phyloP scores from a whole-genome alignment of 2,113 vertebrate species.

The Cynopterus brachyotis region DNA sequence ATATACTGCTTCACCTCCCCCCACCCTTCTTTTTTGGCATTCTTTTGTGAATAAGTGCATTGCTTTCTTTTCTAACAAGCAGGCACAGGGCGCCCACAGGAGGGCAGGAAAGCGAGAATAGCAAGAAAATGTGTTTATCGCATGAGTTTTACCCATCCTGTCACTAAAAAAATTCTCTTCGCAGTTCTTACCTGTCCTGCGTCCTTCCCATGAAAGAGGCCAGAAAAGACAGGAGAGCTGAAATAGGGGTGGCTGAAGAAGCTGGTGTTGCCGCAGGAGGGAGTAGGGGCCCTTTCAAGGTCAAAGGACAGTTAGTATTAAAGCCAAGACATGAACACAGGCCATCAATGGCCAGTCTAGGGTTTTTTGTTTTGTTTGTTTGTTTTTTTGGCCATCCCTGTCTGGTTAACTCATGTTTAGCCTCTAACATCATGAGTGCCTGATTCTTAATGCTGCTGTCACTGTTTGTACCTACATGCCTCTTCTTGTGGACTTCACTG shows the following conservation, averaged over 20 bases:
- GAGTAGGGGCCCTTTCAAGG: neutral
- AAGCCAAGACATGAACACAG: neutral
- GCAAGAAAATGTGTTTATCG: neutral
- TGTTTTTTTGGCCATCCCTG: fast-evolving
- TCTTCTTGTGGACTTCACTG: neutral
- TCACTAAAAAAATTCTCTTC: no score
- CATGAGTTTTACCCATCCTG: neutral
- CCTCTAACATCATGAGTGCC: neutral
- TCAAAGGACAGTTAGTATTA: neutral
- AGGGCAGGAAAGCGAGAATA: neutral
- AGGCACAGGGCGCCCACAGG: neutral
- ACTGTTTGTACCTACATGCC: neutral
- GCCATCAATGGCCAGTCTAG: fast-evolving
- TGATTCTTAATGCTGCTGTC: fast-evolving
- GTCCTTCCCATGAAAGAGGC: neutral
- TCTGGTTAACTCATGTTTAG: neutral
- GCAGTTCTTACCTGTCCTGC: neutral
- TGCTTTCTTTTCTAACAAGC: neutral
- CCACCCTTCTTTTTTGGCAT: neutral
- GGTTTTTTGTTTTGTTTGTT: no score
- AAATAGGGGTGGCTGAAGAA: neutral
- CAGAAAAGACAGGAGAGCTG: neutral
- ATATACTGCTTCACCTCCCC: neutral
- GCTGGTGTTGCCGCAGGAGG: neutral
- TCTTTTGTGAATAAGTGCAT: neutral